phyloP scores from a whole-genome alignment of 1,140 invertebrate genomes.

The Papilio machaon region DNA sequence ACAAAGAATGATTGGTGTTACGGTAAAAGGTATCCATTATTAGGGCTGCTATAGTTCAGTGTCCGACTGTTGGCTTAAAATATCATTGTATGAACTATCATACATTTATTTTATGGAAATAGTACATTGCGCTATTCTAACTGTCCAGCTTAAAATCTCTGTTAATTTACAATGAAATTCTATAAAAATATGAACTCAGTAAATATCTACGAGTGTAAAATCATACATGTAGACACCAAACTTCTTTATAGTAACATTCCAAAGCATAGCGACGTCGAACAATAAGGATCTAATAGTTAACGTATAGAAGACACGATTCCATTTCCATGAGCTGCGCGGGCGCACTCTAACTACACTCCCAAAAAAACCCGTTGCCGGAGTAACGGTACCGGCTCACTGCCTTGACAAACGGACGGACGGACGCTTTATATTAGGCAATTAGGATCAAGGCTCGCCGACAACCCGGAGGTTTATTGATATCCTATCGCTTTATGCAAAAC shows the following conservation, averaged over 20 bases:
- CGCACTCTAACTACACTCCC: constrained; percentile 26
- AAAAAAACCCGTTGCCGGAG: constrained; percentile 52
- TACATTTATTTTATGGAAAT: neutral
- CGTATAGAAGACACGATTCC: neutral
- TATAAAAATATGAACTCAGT: neutral
- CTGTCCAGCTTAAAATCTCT: neutral
- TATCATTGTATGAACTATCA: neutral
- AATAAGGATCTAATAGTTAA: constrained; percentile 36
- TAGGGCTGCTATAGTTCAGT: neutral
- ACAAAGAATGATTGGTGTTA: neutral
- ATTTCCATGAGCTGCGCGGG: constrained; percentile 1
- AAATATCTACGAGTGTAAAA: neutral
- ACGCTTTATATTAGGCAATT: constrained; percentile 65
- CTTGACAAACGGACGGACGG: constrained; percentile 48
- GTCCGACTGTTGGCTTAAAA: neutral
- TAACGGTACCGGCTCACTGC: constrained; percentile 54
- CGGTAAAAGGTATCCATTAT: constrained; percentile 7
- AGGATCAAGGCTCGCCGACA: constrained; percentile 43
- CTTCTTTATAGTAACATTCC: neutral
- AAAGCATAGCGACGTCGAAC: constrained; percentile 9
- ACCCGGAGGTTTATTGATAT: constrained; percentile 17
- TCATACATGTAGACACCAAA: neutral
- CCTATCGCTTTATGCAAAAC: constrained; percentile 34
- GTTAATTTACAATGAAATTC: neutral
- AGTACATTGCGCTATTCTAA: too few species aligned